phyloP scores from a whole-genome alignment of 2,797 vertebrate genomes.

The Macropus fuliginosus region DNA sequence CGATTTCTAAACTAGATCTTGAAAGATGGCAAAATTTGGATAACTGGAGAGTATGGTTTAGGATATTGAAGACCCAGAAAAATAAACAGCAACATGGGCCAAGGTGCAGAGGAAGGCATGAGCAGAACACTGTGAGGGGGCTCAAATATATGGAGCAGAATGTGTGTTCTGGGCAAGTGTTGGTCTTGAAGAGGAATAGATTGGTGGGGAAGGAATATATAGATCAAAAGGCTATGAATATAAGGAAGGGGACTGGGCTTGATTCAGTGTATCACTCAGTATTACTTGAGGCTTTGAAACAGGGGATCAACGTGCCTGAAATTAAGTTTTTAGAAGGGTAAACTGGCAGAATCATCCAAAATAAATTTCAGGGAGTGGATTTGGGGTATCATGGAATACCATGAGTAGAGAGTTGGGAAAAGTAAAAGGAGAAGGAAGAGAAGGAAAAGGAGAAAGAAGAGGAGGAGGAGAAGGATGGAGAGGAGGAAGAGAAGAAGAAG shows the following conservation, averaged over 20 bases:
- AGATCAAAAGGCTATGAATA: neutral
- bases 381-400: neutral
- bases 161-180: neutral
- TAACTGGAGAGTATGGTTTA: neutral
- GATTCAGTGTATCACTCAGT: neutral
- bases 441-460: neutral
- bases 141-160: neutral
- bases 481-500: no score
- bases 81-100: neutral
- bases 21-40: neutral
- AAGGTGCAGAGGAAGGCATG: neutral
- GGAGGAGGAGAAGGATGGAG: no score
- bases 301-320: neutral
- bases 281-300: neutral
- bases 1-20: neutral
- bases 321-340: neutral
- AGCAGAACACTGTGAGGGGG: neutral
- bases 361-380: neutral
- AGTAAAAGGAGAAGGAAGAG: no score
- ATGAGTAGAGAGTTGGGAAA: neutral
- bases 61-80: neutral
- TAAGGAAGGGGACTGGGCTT: neutral
- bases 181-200: neutral
- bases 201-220: neutral
- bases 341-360: no score